phyloP scores from a whole-genome alignment of 2,888 invertebrate genomes.

The Macropis europaea region DNA sequence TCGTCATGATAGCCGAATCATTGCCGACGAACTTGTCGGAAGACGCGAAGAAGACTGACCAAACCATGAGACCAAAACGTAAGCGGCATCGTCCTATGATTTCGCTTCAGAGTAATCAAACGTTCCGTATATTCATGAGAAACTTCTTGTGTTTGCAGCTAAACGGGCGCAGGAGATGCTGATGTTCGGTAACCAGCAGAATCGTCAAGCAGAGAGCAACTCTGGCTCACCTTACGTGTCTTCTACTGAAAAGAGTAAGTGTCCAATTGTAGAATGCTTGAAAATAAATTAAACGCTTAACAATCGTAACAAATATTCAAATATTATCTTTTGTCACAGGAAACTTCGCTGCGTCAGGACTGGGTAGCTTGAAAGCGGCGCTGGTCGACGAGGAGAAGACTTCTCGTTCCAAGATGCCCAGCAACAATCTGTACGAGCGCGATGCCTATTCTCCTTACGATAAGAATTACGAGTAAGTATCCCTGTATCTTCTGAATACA shows the following conservation, averaged over 20 bases:
- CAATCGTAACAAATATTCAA: no score
- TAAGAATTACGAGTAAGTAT: slow-evolving; percentile 71
- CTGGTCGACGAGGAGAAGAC: slow-evolving; percentile 63
- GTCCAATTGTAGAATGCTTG: not conserved
- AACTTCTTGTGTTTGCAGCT: slow-evolving; percentile 59
- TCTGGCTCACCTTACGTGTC: slow-evolving; percentile 58
- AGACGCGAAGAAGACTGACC: slow-evolving; percentile 72
- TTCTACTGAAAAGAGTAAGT: slow-evolving; percentile 70
- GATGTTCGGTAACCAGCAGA: slow-evolving; percentile 80
- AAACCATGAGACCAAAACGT: slow-evolving; percentile 75
- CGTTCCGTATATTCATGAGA: not conserved
- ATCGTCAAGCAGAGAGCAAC: slow-evolving; percentile 63
- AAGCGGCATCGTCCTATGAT: slow-evolving; percentile 2
- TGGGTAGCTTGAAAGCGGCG: slow-evolving; percentile 68
- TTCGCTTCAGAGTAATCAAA: not conserved
- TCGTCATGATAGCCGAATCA: slow-evolving; percentile 63
- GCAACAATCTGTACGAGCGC: slow-evolving; percentile 60
- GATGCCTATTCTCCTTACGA: slow-evolving; percentile 61
- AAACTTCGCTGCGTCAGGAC: slow-evolving; percentile 70
- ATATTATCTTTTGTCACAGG: slow-evolving; percentile 48
- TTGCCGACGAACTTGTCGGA: slow-evolving; percentile 71
- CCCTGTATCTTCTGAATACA: not conserved
- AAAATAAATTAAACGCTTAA: no score
- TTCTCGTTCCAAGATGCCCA: slow-evolving; percentile 55
- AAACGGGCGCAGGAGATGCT: slow-evolving; percentile 79